Base-by-base conservation (phyloP, 2,797 vertebrate genomes). In the Manis pentadactyla region DNA sequence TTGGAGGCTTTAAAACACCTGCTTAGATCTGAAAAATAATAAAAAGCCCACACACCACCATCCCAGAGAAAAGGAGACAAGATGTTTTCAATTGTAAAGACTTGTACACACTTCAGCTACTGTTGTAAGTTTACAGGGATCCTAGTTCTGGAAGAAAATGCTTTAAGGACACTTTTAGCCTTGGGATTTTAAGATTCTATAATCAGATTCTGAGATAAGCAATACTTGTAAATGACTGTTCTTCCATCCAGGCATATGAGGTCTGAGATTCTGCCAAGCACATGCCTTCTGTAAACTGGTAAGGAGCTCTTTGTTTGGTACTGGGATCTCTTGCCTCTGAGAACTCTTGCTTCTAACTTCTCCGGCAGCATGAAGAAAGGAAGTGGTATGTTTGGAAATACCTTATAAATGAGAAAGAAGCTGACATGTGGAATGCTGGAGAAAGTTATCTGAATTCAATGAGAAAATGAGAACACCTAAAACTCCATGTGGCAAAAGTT, bases 141-240 rank as follows among this genome's bases (percentile, higher is more conserved):
- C 21, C 23, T 79, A 57, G 27, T n/a, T 86, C 21, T 66, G 49
- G 53, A 71, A 94, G 64, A 79, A 87, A 61, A 93, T 37, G 31
- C n/a, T 92, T 88, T 73, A 66, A 88, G 59, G 12, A 82, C 9
- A 71, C 29, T 53, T 87, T 66, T 2, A 87, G 23, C 46, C 51
- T 75, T 81, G 34, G 93, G 69, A 64, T 57, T 85, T 74, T 57
- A 81, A 68, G 42, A 81, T 69, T 59, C n/a, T 87, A 74, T 39
- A 78, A 68, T 66, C 42, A 59, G 51, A 84, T 69, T 94, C 90
- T 64, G 90, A 88, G 55, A 89, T 23, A 7, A 97, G n/a, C 29
- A 68, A 31, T 29, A 84, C 23, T 79, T 87, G 42, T 29, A 79
- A 87, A 63, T 14, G 42, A 49, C 46, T 69, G 1, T 4, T 92